Conservation (phyloP, 2,113 vertebrate species). For the Sisor rabdophorus region DNA sequence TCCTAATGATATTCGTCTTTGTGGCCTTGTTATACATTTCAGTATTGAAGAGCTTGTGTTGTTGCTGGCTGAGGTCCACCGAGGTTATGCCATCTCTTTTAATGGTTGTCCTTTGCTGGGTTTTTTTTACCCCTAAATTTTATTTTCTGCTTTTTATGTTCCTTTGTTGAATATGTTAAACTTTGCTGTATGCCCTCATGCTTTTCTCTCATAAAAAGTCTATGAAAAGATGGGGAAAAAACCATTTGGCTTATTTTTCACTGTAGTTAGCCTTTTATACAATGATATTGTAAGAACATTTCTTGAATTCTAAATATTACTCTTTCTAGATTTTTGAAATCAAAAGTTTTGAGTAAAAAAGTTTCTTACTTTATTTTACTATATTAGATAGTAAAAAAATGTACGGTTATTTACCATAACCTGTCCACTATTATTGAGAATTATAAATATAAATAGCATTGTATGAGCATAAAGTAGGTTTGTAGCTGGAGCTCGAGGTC, state of each 20-base stretch:
- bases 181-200: slow-evolving; percentile 93
- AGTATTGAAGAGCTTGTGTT: slow-evolving; percentile 85
- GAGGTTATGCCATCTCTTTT: slow-evolving; percentile 77
- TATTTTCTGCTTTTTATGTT: slow-evolving; percentile 58
- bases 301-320: slow-evolving; percentile 99
- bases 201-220: slow-evolving; percentile 87
- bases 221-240: slow-evolving; percentile 72
- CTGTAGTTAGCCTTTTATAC: slow-evolving; percentile 99
- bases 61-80: slow-evolving; percentile 80
- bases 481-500: slow-evolving; percentile 83
- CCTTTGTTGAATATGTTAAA: slow-evolving; percentile 91
- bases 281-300: slow-evolving; percentile 99
- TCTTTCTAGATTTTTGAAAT: slow-evolving; percentile 99
- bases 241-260: slow-evolving; percentile 99
- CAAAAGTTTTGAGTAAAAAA: slow-evolving; percentile 99
- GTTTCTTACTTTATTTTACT: slow-evolving; percentile 99
- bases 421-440: slow-evolving; percentile 92
- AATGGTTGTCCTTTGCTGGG: slow-evolving; percentile 69
- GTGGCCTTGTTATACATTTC: slow-evolving; percentile 92
- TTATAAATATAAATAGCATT: slow-evolving; percentile 80
- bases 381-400: slow-evolving; percentile 99
- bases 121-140: slow-evolving; percentile 56
- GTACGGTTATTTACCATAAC: slow-evolving; percentile 98
- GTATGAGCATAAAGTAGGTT: slow-evolving; percentile 81
- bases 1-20: slow-evolving; percentile 62